These are phyloP conservation scores for Noctua pronuba DNA, from an alignment of 2,888 invertebrate species.

Conservation along the genomic window DNA sequence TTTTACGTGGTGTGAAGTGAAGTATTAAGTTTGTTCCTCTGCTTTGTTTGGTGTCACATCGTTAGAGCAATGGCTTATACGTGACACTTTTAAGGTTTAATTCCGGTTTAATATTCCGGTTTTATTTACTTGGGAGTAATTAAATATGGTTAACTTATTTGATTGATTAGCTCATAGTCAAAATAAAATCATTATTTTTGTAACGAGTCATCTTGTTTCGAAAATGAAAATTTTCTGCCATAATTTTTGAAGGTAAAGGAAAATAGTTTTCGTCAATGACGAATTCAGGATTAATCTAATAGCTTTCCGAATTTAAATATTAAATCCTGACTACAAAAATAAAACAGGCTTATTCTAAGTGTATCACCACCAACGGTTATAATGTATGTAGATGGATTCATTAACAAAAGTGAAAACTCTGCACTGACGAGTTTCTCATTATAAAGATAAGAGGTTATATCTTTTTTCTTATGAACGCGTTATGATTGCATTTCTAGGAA, in stretches of 20 bases:
- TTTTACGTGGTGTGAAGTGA: neutral
- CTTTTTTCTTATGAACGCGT: slow-evolving; percentile 45
- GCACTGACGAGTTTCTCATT: slow-evolving; percentile 60
- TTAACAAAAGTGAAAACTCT: slow-evolving; percentile 69
- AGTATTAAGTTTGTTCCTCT: slow-evolving; percentile 15
- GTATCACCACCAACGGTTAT: slow-evolving; percentile 36
- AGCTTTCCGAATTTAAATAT: too few species aligned
- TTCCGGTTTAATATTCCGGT: slow-evolving; percentile 31
- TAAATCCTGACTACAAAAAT: neutral
- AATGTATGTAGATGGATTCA: slow-evolving; percentile 67
- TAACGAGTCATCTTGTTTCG: neutral
- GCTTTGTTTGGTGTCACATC: slow-evolving; percentile 52
- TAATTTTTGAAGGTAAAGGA: neutral
- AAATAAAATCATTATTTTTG: neutral
- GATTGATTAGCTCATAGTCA: neutral
- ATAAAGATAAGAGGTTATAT: slow-evolving; percentile 56
- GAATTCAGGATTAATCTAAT: neutral
- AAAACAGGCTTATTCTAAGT: slow-evolving; percentile 21
- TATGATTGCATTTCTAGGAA: slow-evolving; percentile 64
- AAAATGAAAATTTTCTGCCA: neutral
- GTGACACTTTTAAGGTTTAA: slow-evolving; percentile 62
- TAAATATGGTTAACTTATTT: neutral
- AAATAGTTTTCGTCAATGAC: neutral
- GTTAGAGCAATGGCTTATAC: slow-evolving; percentile 51
- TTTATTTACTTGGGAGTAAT: neutral